These are phyloP conservation scores for Saxicola maurus DNA, from an alignment of 2,797 vertebrate species.

Conservation along the genomic window DNA sequence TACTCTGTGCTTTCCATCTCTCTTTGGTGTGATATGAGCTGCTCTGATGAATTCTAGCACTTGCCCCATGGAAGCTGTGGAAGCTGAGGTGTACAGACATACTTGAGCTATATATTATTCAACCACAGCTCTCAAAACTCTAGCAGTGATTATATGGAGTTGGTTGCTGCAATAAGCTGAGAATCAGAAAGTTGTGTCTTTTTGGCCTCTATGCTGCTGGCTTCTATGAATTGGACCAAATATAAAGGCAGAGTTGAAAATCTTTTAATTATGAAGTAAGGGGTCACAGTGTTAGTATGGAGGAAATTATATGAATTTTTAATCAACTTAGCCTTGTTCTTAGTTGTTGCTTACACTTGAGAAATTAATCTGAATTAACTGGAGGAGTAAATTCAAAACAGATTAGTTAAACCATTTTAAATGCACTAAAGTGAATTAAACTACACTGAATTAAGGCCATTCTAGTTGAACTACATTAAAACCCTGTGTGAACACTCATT, in stretches of 20 bases:
- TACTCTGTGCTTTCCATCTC: not conserved
- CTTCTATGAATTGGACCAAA: not conserved
- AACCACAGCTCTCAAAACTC: not conserved
- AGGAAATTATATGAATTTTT: not conserved
- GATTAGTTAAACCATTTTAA: slow-evolving; percentile 39
- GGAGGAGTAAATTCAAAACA: slow-evolving; percentile 24
- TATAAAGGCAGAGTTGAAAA: not conserved
- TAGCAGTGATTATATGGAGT: rapidly evolving
- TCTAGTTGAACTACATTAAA: slow-evolving; percentile 28
- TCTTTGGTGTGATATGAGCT: not conserved
- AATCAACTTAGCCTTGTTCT: not conserved
- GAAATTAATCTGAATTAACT: slow-evolving; percentile 45
- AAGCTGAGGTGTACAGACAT: not conserved
- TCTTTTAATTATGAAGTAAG: slow-evolving; percentile 7
- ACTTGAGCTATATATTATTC: not conserved
- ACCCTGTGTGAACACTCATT: slow-evolving; percentile 29
- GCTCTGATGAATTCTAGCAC: not conserved
- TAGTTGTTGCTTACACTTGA: not conserved
- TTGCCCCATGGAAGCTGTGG: not conserved
- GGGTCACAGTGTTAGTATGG: not conserved
- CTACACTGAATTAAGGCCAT: slow-evolving; percentile 25
- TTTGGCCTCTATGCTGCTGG: not conserved
- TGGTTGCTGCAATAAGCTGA: not conserved
- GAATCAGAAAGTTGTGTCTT: not conserved
- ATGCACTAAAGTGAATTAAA: slow-evolving; percentile 50